A percentile compares a stretch with the other conserved stretches of the same genome.
phyloP scores from a whole-genome alignment of 2,113 vertebrate genomes.

The Erythrolamprus reginae region DNA sequence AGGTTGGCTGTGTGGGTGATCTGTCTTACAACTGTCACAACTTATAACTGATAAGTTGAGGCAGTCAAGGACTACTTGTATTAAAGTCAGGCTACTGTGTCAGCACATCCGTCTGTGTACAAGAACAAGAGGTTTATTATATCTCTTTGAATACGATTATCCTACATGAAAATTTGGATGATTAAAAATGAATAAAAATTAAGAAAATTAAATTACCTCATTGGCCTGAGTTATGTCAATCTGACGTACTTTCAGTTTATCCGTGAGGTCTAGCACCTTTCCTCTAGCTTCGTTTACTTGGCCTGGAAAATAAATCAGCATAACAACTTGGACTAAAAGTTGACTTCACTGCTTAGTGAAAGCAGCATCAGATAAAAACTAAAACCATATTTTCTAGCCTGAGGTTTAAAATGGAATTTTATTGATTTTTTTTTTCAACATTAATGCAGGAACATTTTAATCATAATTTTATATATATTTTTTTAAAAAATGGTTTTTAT shows the following conservation, averaged over 20 bases:
- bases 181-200: slow-evolving; percentile 12
- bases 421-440: background rate
- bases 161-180: background rate
- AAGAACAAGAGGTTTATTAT: background rate
- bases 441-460: background rate
- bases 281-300: slow-evolving; percentile 60
- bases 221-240: slow-evolving; percentile 59
- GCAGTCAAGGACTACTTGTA: background rate
- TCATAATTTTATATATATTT: background rate
- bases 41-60: background rate
- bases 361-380: background rate
- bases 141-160: background rate
- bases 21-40: background rate
- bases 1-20: background rate
- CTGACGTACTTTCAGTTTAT: slow-evolving; percentile 60
- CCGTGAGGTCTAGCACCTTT: slow-evolving; percentile 68
- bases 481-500: too few relatives aligned
- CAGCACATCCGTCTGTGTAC: background rate
- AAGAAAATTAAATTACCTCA: slow-evolving; percentile 60
- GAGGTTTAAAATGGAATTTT: background rate
- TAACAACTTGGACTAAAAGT: background rate
- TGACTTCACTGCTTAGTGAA: background rate
- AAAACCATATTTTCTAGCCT: background rate
- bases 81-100: background rate
- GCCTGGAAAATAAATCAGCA: slow-evolving; percentile 60